phyloP scores from a whole-genome alignment of 2,888 invertebrate species.

The Lasioglossum vierecki region DNA sequence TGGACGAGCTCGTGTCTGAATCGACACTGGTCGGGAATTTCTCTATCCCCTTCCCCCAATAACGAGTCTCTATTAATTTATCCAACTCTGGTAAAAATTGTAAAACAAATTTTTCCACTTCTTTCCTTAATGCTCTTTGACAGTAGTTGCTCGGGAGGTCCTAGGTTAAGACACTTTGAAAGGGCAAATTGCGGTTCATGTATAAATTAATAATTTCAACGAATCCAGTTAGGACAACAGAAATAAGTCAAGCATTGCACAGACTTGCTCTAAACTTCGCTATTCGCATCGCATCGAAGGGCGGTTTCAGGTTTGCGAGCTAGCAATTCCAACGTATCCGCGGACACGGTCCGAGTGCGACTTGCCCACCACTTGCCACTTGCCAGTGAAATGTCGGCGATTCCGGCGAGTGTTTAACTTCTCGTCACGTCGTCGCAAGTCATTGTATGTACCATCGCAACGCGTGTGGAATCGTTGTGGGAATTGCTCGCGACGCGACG shows the following conservation, averaged over 20 bases:
- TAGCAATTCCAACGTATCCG: conserved; percentile 22
- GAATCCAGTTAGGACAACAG: no score
- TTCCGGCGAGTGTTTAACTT: conserved; percentile 48
- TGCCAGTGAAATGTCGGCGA: conserved; percentile 65
- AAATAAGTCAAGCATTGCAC: no score
- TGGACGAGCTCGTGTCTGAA: conserved; percentile 22
- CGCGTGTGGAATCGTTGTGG: conserved; percentile 1
- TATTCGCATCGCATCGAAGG: no score
- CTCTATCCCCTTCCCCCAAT: background rate
- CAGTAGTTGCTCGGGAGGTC: background rate
- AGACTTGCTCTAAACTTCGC: no score
- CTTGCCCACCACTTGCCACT: conserved; percentile 11
- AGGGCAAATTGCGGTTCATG: background rate
- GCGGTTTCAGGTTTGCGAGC: background rate
- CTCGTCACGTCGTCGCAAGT: conserved; percentile 49
- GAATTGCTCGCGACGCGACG: conserved; percentile 30
- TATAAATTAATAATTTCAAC: no score
- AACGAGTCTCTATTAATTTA: background rate
- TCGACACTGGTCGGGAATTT: conserved; percentile 28
- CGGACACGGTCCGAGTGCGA: conserved; percentile 26
- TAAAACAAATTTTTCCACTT: no score
- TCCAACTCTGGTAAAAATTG: background rate
- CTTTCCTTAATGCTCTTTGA: background rate
- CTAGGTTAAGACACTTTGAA: background rate
- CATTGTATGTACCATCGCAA: conserved; percentile 10